Base-by-base conservation (phyloP, 2,888 invertebrate genomes). In the Melieria omissa region DNA sequence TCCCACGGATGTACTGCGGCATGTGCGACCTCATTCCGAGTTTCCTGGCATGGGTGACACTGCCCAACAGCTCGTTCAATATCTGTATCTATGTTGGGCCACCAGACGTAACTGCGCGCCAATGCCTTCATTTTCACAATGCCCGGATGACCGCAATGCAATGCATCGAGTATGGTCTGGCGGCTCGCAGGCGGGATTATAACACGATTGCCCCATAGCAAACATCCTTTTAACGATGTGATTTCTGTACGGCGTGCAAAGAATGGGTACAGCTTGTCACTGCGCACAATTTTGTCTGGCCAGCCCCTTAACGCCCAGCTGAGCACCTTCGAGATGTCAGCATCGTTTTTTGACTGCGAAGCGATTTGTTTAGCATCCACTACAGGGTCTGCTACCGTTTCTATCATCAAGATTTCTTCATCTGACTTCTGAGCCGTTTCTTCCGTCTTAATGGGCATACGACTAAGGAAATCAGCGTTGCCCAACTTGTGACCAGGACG, bases 221-320 rank as follows among this genome's bases (percentile, higher is more conserved):
- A 65, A 63, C 74, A 76, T 5, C 71, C 74, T 42, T 73, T 73
- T 7, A 72, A 29, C 8, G 72, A 29, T 63, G 63, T 44, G 65
- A 65, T 61, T 44, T 61, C 60, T 4, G 9, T 10, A 4, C 14
- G 41, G 44, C 60, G 60, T 44, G 45, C 42, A 44, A 41, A 61
- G 60, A 45, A 61, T 9, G 60, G 60, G 42, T 69, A 73, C 4
- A 73, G 45, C 29, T 63, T 44, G 29, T 74, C 63, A 10, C 47
- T 46, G 0, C 68, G 73, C 49, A 41, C 12, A 9, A 74, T 9
- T 29, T 16, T 54, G 5, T 70, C 68, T 29, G 72, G 67, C 76
- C 73, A 76, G 42, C 72, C 73, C 60, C 74, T 74, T 73, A 73
- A 74, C 71, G 76, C 65, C 72, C 71, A 73, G 69, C 74, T 74